Conservation (phyloP, 2,113 vertebrate genomes). For the Rhinogobius similis region DNA sequence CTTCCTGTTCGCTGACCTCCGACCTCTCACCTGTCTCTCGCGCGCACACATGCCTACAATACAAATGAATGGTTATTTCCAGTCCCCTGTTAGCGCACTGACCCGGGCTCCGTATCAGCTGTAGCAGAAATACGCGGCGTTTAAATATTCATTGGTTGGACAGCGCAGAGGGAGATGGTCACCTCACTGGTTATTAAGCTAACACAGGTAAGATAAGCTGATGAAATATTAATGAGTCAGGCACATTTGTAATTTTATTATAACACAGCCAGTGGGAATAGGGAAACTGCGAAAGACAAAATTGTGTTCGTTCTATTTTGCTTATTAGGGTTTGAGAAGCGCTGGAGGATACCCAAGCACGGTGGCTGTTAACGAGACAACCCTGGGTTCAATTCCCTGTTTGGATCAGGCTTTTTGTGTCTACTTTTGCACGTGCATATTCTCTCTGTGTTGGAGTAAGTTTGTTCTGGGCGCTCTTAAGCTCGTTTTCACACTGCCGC, state of each 20-base stretch:
- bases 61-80: slow-evolving; percentile 35
- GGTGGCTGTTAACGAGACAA: no score
- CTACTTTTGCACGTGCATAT: no score
- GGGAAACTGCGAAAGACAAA: neutral
- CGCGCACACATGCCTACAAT: slow-evolving; percentile 21
- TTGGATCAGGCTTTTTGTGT: no score
- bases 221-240: slow-evolving; percentile 13
- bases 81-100: slow-evolving; percentile 35
- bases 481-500: no score
- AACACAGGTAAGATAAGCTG: neutral
- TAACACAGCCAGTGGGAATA: neutral
- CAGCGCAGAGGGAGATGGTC: slow-evolving; percentile 15
- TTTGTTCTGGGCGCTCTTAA: no score
- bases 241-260: neutral
- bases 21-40: slow-evolving; percentile 35
- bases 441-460: no score
- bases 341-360: no score
- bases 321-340: neutral
- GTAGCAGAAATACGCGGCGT: slow-evolving; percentile 44
- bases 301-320: neutral
- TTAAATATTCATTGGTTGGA: slow-evolving; percentile 60
- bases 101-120: slow-evolving; percentile 32
- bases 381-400: no score
- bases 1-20: slow-evolving; percentile 49
- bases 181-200: slow-evolving; percentile 8